phyloP scores from a whole-genome alignment of 1,140 invertebrate species.

The Drosophila bocki region DNA sequence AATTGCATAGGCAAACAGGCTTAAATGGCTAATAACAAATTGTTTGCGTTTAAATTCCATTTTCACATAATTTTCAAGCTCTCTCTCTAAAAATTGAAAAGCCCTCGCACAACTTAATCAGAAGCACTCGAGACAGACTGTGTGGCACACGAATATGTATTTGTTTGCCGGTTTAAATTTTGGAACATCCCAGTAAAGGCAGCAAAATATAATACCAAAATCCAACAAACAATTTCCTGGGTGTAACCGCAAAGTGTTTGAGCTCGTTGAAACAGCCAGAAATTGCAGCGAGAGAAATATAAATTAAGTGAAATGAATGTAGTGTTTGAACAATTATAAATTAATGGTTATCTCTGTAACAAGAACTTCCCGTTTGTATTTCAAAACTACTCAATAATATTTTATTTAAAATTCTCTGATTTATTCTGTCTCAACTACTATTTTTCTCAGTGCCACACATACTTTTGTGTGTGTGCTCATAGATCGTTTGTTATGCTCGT shows the following conservation, averaged over 20 bases:
- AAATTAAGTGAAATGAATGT: neutral
- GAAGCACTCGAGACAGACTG: conserved; percentile 16
- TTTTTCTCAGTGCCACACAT: neutral
- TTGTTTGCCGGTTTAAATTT: conserved; percentile 40
- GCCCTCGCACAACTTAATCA: conserved; percentile 55
- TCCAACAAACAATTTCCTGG: conserved; percentile 57
- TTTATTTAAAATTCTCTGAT: too few relatives aligned
- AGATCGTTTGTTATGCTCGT: conserved; percentile 60
- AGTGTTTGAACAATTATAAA: too few relatives aligned
- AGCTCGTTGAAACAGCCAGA: conserved; percentile 39
- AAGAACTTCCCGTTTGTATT: neutral
- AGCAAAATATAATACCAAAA: conserved; percentile 55
- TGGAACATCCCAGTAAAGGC: conserved; percentile 19
- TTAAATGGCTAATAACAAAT: conserved; percentile 46
- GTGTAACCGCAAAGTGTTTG: conserved; percentile 56
- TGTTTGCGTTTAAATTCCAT: conserved; percentile 57
- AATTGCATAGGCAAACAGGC: conserved; percentile 43
- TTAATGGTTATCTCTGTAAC: too few relatives aligned
- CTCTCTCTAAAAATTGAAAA: conserved; percentile 49
- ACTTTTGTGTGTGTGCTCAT: conserved; percentile 9
- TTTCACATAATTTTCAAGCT: conserved; percentile 47
- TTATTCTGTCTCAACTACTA: neutral
- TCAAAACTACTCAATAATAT: neutral
- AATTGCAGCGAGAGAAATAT: neutral
- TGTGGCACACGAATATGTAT: conserved; percentile 31